Evolutionary conservation across 1,140 invertebrate genomes (phyloP).

Genomic region (Sminthurinus signatus): DNA sequence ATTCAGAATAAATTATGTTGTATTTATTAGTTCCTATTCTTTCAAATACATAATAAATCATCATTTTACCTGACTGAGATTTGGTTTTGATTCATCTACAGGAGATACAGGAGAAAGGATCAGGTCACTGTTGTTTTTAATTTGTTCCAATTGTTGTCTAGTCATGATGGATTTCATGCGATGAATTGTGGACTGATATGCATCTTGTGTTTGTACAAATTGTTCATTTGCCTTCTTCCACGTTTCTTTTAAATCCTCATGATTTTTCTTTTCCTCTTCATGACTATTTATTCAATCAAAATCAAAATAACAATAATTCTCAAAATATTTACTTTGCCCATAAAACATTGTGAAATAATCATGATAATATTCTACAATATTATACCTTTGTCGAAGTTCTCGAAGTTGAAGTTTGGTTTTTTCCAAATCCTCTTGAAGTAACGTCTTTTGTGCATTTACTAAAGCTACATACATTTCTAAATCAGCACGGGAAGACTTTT

Average conservation of each 20-base stretch:
- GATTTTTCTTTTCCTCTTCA: slow-evolving; percentile 49
- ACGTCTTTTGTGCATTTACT: slow-evolving; percentile 51
- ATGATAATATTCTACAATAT: no score
- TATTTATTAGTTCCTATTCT: no score
- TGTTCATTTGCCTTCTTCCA: slow-evolving; percentile 55
- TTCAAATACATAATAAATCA: no score
- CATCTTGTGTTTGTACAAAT: slow-evolving; percentile 51
- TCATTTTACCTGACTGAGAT: no score
- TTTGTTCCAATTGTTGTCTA: slow-evolving; percentile 44
- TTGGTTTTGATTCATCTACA: slow-evolving; percentile 14
- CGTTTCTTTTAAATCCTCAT: slow-evolving; percentile 49
- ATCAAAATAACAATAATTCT: no score
- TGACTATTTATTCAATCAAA: slow-evolving; percentile 37
- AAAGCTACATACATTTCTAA: slow-evolving; percentile 54
- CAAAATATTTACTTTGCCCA: no score
- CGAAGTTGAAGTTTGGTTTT: slow-evolving; percentile 43
- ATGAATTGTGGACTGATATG: slow-evolving; percentile 50
- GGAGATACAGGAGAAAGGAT: slow-evolving; percentile 9
- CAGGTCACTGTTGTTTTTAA: slow-evolving; percentile 22
- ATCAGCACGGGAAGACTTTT: slow-evolving; percentile 48
- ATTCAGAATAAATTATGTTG: no score
- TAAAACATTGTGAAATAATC: no score
- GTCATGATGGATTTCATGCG: slow-evolving; percentile 49
- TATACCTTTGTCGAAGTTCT: slow-evolving; percentile 32
- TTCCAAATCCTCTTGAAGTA: slow-evolving; percentile 50